phyloP scores from a whole-genome alignment of 2,113 vertebrate species.

The Sphaerodactylus townsendi region DNA sequence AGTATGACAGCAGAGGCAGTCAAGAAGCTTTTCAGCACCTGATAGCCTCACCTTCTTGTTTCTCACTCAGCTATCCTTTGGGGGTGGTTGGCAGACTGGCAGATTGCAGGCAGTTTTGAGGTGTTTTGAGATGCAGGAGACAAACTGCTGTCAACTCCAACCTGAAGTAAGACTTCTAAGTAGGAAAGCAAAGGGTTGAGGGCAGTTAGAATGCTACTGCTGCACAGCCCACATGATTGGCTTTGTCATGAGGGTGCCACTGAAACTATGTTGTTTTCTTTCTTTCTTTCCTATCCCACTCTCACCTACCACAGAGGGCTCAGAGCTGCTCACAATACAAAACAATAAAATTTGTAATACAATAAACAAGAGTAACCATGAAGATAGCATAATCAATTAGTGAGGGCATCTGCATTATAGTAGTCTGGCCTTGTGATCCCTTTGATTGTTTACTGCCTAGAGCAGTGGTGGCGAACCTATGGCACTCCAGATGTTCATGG shows the following conservation, averaged over 20 bases:
- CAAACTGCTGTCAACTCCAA: neutral
- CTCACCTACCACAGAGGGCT: no score
- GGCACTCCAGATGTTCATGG: no score
- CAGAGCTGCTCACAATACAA: no score
- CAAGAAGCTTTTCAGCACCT: conserved; percentile 35
- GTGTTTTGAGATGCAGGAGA: neutral
- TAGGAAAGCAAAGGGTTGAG: neutral
- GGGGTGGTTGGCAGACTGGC: neutral
- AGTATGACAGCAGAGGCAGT: conserved; percentile 50
- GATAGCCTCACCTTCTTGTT: conserved; percentile 40
- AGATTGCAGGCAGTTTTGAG: conserved; percentile 19
- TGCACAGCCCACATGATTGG: neutral
- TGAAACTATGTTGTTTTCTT: neutral
- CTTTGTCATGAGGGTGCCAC: neutral
- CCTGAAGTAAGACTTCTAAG: neutral
- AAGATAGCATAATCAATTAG: no score
- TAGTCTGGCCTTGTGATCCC: no score
- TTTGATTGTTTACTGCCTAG: no score
- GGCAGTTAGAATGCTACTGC: neutral
- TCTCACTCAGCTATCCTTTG: conserved; percentile 26
- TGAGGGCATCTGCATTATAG: no score
- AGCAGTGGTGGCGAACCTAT: no score
- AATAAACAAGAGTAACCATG: no score
- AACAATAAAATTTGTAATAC: no score
- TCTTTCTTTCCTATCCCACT: neutral